Conservation (phyloP, 2,113 vertebrate genomes). For the Eudyptes chrysolophus region DNA sequence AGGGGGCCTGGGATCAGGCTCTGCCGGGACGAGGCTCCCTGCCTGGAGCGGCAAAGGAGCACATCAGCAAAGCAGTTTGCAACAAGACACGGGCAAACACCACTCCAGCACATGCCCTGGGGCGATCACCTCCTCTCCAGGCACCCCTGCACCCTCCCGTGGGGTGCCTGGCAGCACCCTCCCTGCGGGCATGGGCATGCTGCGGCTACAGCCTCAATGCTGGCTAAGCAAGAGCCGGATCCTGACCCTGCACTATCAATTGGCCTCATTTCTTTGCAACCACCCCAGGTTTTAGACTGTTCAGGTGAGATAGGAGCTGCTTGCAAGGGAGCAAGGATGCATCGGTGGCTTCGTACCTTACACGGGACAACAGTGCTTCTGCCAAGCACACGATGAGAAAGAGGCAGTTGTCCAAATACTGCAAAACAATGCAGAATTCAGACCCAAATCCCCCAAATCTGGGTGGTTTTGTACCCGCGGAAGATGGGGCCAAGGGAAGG, state of each 20-base stretch:
- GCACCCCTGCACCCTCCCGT: neutral
- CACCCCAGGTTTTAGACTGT: neutral
- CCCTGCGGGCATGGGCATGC: neutral
- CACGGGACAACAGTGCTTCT: neutral
- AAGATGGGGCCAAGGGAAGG: neutral
- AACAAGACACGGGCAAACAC: neutral
- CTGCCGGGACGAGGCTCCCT: neutral
- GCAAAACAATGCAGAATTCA: neutral
- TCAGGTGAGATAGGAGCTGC: neutral
- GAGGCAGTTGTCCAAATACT: neutral
- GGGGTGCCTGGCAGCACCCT: neutral
- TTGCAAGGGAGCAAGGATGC: neutral
- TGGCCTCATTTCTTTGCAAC: neutral
- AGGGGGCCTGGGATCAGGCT: rapidly evolving
- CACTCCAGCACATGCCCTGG: rapidly evolving
- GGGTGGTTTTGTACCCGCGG: neutral
- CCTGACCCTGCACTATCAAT: rapidly evolving
- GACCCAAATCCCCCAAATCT: neutral
- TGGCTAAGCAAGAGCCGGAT: neutral
- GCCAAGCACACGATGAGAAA: neutral
- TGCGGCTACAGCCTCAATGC: neutral
- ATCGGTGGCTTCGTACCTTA: neutral
- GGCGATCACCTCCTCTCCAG: rapidly evolving
- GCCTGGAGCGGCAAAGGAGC: neutral
- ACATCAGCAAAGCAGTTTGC: neutral